Percentiles rank a stretch among this genome's conserved stretches.
Conservation (phyloP, 2,888 invertebrate species). For the Junonia oenone region DNA sequence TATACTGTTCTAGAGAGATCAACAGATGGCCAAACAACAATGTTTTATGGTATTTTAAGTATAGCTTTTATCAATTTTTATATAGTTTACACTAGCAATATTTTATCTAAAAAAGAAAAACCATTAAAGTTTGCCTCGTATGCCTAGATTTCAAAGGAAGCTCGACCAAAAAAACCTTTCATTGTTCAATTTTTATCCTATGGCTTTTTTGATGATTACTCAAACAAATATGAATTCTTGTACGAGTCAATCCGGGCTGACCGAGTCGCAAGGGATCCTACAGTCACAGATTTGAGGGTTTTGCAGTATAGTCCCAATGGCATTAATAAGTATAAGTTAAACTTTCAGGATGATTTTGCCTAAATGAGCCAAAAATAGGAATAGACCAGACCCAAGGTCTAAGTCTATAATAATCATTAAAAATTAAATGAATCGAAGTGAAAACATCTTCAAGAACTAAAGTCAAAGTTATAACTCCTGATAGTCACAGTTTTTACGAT, state of each 20-base stretch:
- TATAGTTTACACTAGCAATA: too few species aligned
- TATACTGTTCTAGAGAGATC: too few species aligned
- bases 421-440: not conserved
- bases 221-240: slow-evolving; percentile 1
- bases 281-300: not conserved
- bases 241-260: slow-evolving; percentile 14
- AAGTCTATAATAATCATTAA: not conserved
- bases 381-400: not conserved
- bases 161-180: slow-evolving; percentile 17
- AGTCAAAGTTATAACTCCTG: not conserved
- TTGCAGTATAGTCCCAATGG: not conserved
- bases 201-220: slow-evolving; percentile 4
- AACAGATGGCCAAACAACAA: too few species aligned
- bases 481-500: not conserved
- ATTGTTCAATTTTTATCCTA: slow-evolving; percentile 6
- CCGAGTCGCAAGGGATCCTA: slow-evolving; percentile 17
- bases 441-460: slow-evolving; percentile 4
- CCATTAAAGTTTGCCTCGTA: too few species aligned
- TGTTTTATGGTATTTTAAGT: too few species aligned
- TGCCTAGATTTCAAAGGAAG: slow-evolving; percentile 13
- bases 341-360: not conserved
- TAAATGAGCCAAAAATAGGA: not conserved
- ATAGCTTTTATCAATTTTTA: too few species aligned
- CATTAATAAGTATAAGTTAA: not conserved
- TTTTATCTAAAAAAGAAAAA: too few species aligned